Evolutionary conservation across 2,888 invertebrate genomes (phyloP), one percentile per base, ranked within the genome.

Genomic region (Drosophila falleni): DNA sequence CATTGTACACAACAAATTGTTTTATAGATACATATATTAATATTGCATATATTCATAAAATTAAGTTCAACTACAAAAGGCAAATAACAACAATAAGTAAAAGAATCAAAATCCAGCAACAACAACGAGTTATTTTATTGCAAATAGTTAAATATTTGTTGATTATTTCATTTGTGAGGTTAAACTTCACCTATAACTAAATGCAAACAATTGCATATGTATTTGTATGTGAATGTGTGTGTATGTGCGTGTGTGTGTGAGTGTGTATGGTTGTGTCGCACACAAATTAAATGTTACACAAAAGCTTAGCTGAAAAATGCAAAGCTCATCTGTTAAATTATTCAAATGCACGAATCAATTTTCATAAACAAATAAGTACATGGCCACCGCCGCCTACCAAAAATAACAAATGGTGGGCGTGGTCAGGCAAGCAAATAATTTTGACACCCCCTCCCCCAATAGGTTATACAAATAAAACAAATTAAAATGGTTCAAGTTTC

Each of bases 331-430:
- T 65, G 65, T 67, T 87, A 53, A 83, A 86, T 84, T 83, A 84
- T 84, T 75, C 78, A 83, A 80, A 68, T 78, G 76, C 75, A 78
- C 71, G 84, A 86, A 84, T 86, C 80, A 80, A 84, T 83, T 84
- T 82, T 61, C 78, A 83, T 79, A 88, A 82, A 55, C 83, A 88
- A 84, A 84, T 61, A 82, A n/a, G 35, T 23, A 16, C 41, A 50
- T 19, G 35, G 35, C 53, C 37, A 55, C 59, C 60, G 33, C 19
- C 31, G 16, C 39, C 54, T n/a, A 26, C 53, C 35, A n/a, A 26
- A 26, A 58, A 19, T 6, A 60, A 42, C 35, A 56, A 46, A 42
- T 26, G 26, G 8, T 42, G 37, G 55, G 55, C 55, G 54, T 59
- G 59, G 49, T 11, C 19, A 44, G 46, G 11, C 29, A 31, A 23